Evolutionary conservation across 2,113 vertebrate species (phyloP), one percentile per base, ranked within the genome.

Genomic region (Amia ocellicauda): DNA sequence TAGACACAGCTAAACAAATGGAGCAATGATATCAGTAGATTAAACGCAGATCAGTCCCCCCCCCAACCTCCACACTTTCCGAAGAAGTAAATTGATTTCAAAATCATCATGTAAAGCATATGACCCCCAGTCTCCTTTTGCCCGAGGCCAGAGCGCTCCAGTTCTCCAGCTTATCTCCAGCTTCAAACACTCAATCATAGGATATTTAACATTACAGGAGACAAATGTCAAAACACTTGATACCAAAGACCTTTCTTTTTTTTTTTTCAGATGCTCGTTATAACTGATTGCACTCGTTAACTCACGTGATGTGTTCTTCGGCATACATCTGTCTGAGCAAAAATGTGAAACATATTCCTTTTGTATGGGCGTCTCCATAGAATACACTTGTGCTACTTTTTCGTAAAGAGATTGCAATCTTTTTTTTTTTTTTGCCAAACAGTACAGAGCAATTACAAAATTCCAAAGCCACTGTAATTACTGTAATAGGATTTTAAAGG

Each of bases 401-500:
- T n/a, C 55, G 40, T 60, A 60, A 62, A 53, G n/a, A 68, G 62
- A 58, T 60, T 55, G 20, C 51, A 61, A 63, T 64, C 65, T 68
- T 31, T 51, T 31, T 62, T 50, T 50, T 70, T 62, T 51, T 36
- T 52, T 66, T 51, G 36, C 66, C 62, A 62, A 63, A 66, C 49
- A 60, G 31, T 19, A 22, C n/a, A 28, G 62, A 68, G 61, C 66
- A 69, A 70, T 74, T 70, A 71, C 66, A 60, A 58, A 62, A 68
- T 23, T 14, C 36, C 52, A 58, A 58, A 69, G 66, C 72, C 58
- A 72, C 67, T 69, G 63, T 65, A 78, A 74, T 78, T 76, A 76
- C 60, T 23, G 42, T 68, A 79, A 74, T 66, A 71, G 70, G 70
- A 74, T 73, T 74, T 70, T 69, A 68, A 74, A 49, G 52, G 58